Base-by-base conservation (phyloP, 2,113 vertebrate species). In the Helogale parvula region DNA sequence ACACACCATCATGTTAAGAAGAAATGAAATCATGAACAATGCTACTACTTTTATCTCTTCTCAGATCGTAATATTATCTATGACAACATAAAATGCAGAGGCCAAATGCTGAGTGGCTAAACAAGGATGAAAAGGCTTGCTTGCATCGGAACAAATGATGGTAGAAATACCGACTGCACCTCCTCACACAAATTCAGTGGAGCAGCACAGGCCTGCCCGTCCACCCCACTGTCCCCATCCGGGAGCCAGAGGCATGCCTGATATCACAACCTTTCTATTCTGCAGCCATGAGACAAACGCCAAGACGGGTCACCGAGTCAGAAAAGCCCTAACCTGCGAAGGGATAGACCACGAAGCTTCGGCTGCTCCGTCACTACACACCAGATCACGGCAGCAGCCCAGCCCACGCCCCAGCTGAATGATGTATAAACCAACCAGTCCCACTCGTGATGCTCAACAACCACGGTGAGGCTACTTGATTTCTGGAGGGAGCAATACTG, bases 111-210 rank as follows among this genome's bases (percentile, higher is more conserved):
- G 21, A 92, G 8, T 29, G 93, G 21, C 29, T 69, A 74, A 85
- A 7, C 47, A 88, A 88, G 5, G 29, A 81, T 90, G 63, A 88
- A 95, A 69, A 41, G 77, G 93, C 27, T 79, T 69, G 35, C 72
- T 63, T 72, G 41, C n/a, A 72, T 4, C 57, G 60, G 60, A 68
- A 33, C 13, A 68, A 79, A 38, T 2, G 5, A 52, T 14, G n/a
- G 60, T 23, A 19, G 1, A 60, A 13, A 3, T 66, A 68, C 3
- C 50, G 45, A 12, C 14, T 54, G 2, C 47, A n/a, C 13, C 21
- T 72, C 57, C 19, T 85, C 41, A 31, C 21, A 77, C 21, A 63
- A 68, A 83, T 41, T 71, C 10, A 52, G n/a, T 0, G 7, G 25
- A 69, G 38, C 1, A 38, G 27, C 2, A 50, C 15, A 41, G 31